A percentile compares a stretch with the other conserved stretches of the same genome.
These are phyloP conservation scores for Holothuria glaberrima DNA, from an alignment of 35 echinoderm and acorn worm genomes.

Conservation along the genomic window DNA sequence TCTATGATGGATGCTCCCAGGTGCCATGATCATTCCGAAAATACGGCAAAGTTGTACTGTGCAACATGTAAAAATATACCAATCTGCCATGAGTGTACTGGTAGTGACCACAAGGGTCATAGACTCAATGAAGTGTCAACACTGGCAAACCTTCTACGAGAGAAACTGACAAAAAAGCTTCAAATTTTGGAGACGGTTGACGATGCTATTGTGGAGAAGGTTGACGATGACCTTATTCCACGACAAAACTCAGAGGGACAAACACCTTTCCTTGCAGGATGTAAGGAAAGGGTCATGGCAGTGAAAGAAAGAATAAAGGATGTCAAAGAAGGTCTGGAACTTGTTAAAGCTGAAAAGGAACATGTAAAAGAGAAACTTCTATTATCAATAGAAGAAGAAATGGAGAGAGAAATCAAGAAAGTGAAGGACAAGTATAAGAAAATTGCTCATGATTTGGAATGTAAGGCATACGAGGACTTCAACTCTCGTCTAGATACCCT, in stretches of 20 bases:
- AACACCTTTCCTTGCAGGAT: too few species aligned
- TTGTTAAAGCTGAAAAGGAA: too few species aligned
- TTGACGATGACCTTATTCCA: background rate
- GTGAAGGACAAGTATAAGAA: slow-evolving; percentile 21
- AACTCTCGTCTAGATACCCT: background rate
- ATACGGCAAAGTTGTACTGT: slow-evolving; percentile 21
- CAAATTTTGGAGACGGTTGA: background rate
- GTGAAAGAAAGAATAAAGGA: background rate
- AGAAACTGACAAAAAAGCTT: background rate
- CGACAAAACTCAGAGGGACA: background rate
- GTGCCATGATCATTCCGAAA: background rate
- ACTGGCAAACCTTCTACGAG: background rate
- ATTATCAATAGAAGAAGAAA: background rate
- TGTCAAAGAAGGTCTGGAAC: background rate
- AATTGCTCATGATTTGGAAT: background rate
- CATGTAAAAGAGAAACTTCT: too few species aligned
- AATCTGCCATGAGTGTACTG: slow-evolving; percentile 21
- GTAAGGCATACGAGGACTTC: background rate
- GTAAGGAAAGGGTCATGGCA: too few species aligned
- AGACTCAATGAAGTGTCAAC: background rate
- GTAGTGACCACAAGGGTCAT: slow-evolving; percentile 13
- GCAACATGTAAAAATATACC: slow-evolving; percentile 10
- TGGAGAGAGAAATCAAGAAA: slow-evolving; percentile 1
- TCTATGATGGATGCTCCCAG: slow-evolving; percentile 3
- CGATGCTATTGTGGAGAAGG: too few species aligned